These are phyloP conservation scores for Eubucco bourcierii DNA, from an alignment of 2,113 vertebrate species.

Conservation along the genomic window DNA sequence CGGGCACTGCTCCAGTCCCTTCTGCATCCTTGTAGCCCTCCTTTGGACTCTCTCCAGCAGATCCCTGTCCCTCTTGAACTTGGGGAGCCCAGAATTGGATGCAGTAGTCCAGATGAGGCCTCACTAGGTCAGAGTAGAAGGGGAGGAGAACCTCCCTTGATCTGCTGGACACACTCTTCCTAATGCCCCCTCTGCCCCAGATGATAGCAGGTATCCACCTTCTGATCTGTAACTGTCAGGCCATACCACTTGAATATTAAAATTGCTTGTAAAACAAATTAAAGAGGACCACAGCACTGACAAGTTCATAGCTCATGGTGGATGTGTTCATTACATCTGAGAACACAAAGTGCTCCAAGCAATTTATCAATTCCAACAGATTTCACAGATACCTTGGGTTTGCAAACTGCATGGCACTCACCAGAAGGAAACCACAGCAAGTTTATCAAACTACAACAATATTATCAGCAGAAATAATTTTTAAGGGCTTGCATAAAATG, in stretches of 20 bases:
- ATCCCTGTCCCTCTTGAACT: too few species aligned
- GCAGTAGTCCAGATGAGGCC: too few species aligned
- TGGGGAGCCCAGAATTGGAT: too few species aligned
- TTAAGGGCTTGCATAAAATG: not conserved
- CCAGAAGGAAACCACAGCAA: not conserved
- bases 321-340: not conserved
- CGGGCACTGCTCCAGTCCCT: too few species aligned
- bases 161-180: too few species aligned
- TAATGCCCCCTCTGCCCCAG: too few species aligned
- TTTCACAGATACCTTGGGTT: not conserved
- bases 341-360: not conserved
- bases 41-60: too few species aligned
- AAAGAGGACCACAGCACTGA: not conserved
- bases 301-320: not conserved
- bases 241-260: not conserved
- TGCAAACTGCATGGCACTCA: not conserved
- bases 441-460: not conserved
- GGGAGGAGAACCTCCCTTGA: too few species aligned
- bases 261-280: constrained; percentile 24
- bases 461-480: not conserved
- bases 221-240: not conserved
- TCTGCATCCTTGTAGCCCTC: too few species aligned
- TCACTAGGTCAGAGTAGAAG: too few species aligned
- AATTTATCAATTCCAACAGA: not conserved
- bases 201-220: not conserved